Percentiles rank a stretch among this genome's conserved stretches.
These are phyloP conservation scores for Anoura caudifer DNA, from an alignment of 2,113 vertebrate species.

Conservation along the genomic window DNA sequence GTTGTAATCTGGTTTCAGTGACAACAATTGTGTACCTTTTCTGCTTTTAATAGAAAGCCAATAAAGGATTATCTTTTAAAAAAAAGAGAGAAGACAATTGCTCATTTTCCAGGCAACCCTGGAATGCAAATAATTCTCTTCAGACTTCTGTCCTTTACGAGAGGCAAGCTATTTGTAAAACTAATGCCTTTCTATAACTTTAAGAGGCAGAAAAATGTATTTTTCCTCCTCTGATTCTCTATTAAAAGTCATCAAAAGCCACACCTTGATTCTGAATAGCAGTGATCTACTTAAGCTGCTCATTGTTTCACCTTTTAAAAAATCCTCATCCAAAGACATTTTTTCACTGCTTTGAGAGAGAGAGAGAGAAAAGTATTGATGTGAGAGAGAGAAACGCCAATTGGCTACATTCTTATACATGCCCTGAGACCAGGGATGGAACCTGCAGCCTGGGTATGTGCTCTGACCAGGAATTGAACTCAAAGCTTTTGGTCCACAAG, in stretches of 20 bases:
- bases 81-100: conserved; percentile 68
- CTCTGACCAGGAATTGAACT: too few species aligned
- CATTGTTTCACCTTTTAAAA: conserved; percentile 62
- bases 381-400: too few species aligned
- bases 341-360: too few species aligned
- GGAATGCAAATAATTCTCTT: conserved; percentile 79
- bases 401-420: too few species aligned
- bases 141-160: conserved; percentile 70
- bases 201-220: conserved; percentile 75
- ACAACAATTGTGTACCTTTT: conserved; percentile 57
- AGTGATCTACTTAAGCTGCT: conserved; percentile 79
- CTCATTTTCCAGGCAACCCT: conserved; percentile 76
- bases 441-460: too few species aligned
- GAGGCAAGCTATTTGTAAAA: conserved; percentile 77
- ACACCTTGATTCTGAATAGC: conserved; percentile 72
- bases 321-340: too few species aligned
- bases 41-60: conserved; percentile 53
- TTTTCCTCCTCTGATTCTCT: conserved; percentile 78
- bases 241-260: conserved; percentile 79
- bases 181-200: conserved; percentile 76
- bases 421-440: too few species aligned
- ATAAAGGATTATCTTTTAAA: conserved; percentile 60
- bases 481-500: too few species aligned
- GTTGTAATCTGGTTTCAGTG: conserved; percentile 58
- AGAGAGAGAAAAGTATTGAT: too few species aligned